Evolutionary conservation across 1,140 invertebrate species (phyloP).

Genomic region (Calliphora vicina): DNA sequence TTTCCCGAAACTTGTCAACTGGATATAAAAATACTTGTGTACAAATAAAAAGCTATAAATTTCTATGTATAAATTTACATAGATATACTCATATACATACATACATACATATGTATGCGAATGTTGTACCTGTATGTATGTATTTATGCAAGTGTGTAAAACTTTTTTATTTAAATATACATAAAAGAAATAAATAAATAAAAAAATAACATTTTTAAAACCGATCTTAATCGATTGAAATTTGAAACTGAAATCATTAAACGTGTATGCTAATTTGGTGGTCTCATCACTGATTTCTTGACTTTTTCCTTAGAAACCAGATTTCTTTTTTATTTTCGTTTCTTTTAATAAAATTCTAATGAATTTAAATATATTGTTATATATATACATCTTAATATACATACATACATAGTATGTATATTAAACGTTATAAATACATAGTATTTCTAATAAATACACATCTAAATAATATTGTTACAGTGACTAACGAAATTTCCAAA

Average conservation of each 20-base stretch:
- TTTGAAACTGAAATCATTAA: background rate
- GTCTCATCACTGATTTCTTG: constrained; percentile 4
- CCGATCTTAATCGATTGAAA: background rate
- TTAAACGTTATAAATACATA: too few species aligned
- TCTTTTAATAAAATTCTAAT: background rate
- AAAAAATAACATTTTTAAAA: background rate
- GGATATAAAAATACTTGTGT: background rate
- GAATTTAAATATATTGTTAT: too few species aligned
- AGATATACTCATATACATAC: too few species aligned
- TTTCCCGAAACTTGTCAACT: background rate
- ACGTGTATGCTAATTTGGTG: constrained; percentile 9
- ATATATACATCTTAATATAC: background rate
- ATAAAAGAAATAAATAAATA: background rate
- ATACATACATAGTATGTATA: too few species aligned
- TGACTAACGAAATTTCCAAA: too few species aligned
- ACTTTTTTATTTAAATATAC: background rate
- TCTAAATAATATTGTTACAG: too few species aligned
- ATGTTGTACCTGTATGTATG: background rate
- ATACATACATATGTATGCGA: background rate
- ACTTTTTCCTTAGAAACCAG: constrained; percentile 16
- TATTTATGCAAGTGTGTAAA: background rate
- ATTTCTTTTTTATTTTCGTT: constrained; percentile 12
- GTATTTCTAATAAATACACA: too few species aligned
- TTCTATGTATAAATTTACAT: background rate
- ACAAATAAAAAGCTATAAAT: background rate